Base-by-base conservation (phyloP, 2,797 vertebrate species). In the Onychomys arenicola region DNA sequence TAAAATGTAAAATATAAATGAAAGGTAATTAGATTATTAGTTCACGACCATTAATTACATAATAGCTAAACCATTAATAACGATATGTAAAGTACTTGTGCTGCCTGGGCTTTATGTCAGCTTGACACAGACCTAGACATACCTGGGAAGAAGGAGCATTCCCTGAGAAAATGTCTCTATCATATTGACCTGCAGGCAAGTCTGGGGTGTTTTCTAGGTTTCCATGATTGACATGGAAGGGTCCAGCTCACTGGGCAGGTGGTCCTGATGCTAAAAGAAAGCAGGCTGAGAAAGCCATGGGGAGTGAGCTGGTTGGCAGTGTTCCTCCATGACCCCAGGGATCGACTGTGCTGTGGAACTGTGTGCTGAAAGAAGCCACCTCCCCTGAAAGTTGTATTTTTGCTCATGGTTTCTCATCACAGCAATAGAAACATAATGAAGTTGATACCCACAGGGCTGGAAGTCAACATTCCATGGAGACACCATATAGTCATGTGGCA, bases 401-500 rank as follows among this genome's bases (percentile, higher is more conserved):
- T 65, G 46, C 7, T 32, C 29, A 17, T 5, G 11, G 19, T 25
- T 19, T 49, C 34, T 52, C 63, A 85, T n/a, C 83, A 85, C 12
- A 25, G 40, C 82, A 14, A 34, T 21, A 67, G 82, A 85, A 85
- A n/a, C 5, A 6, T 67, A 65, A 85, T 1, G 49, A 49, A 52
- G 61, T 21, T 12, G n/a, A 40, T 67, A 55, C 25, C 34, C 17
- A 25, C 67, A 55, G 76, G 76, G 2, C 21, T 52, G 9, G 63
- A 57, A 55, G n/a, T 81, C 76, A 69, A 43, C 46, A 21, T 29
- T n/a, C 25, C 46, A 40, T 8, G 8, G 11, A 52, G 61, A 78
- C 5, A 8, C 12, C 29, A 1, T 2, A 9, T 1, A n/a, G 37
- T 59, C 57, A 11, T 17, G 19, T 17, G 57, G 9, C 23, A 21